These are phyloP conservation scores for Dicranocentrus wangi DNA, from an alignment of 2,888 invertebrate genomes.

Conservation along the genomic window DNA sequence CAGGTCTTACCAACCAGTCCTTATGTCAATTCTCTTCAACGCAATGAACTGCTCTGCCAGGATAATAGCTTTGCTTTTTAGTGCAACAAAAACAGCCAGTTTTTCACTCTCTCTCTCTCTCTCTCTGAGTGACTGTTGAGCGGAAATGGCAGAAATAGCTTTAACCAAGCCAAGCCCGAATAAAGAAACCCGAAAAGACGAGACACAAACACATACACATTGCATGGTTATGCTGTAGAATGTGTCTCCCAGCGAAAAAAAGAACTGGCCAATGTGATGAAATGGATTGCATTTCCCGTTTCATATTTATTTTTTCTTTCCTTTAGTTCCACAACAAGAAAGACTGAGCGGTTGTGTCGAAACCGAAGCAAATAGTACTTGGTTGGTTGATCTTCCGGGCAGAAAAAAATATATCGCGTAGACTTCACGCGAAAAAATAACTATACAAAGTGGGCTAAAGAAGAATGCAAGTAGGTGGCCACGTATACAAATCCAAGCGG, in stretches of 20 bases:
- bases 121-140: slow-evolving; percentile 34
- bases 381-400: no score
- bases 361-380: no score
- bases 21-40: slow-evolving; percentile 8
- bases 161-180: slow-evolving; percentile 40
- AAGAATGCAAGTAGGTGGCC: no score
- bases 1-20: slow-evolving; percentile 19
- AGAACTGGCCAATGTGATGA: not conserved
- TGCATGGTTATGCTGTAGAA: not conserved
- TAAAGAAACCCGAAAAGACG: slow-evolving; percentile 21
- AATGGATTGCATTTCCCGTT: slow-evolving; percentile 19
- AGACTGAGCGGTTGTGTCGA: no score
- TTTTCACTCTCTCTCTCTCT: no score
- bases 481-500: no score
- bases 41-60: slow-evolving; percentile 26
- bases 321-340: no score
- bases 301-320: slow-evolving; percentile 10
- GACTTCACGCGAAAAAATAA: no score
- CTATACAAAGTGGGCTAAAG: no score
- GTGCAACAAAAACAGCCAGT: slow-evolving; percentile 15
- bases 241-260: not conserved
- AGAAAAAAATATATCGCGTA: no score
- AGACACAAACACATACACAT: not conserved
- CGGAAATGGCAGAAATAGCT: slow-evolving; percentile 57
- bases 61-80: slow-evolving; percentile 12